phyloP scores from a whole-genome alignment of 2,888 invertebrate species.

The Mechanitis messenoides region DNA sequence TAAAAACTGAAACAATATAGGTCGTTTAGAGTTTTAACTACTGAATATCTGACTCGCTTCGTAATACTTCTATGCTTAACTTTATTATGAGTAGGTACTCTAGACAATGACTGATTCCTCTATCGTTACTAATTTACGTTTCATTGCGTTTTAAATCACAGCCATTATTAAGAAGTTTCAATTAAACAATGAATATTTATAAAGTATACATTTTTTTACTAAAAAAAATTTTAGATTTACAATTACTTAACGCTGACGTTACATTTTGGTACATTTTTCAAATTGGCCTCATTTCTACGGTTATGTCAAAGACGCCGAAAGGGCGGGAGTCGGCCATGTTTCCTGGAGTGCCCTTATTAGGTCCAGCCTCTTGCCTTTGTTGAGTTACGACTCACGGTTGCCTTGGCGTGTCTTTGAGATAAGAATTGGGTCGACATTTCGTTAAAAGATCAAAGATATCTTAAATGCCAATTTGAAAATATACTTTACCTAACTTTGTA shows the following conservation, averaged over 20 bases:
- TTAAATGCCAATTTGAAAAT: slow-evolving; percentile 1
- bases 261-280: slow-evolving; percentile 43
- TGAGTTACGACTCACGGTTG: slow-evolving; percentile 36
- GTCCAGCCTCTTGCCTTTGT: slow-evolving; percentile 66
- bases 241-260: slow-evolving; percentile 30
- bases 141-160: too few relatives aligned
- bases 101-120: too few relatives aligned
- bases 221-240: slow-evolving; percentile 9
- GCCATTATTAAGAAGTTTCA: too few relatives aligned
- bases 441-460: slow-evolving; percentile 57
- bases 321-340: slow-evolving; percentile 47
- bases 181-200: too few relatives aligned
- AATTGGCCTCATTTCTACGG: slow-evolving; percentile 63
- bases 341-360: slow-evolving; percentile 66
- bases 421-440: slow-evolving; percentile 64
- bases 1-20: too few relatives aligned
- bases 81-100: too few relatives aligned
- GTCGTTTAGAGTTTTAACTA: too few relatives aligned
- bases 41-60: too few relatives aligned
- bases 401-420: slow-evolving; percentile 67
- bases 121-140: too few relatives aligned
- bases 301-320: slow-evolving; percentile 54
- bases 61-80: too few relatives aligned
- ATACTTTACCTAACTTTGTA: too few relatives aligned
- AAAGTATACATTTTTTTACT: too few relatives aligned